Percentiles rank a stretch among this genome's conserved stretches.
Evolutionary conservation across 2,888 invertebrate species (phyloP).

Genomic region (Stegana nigrithorax): DNA sequence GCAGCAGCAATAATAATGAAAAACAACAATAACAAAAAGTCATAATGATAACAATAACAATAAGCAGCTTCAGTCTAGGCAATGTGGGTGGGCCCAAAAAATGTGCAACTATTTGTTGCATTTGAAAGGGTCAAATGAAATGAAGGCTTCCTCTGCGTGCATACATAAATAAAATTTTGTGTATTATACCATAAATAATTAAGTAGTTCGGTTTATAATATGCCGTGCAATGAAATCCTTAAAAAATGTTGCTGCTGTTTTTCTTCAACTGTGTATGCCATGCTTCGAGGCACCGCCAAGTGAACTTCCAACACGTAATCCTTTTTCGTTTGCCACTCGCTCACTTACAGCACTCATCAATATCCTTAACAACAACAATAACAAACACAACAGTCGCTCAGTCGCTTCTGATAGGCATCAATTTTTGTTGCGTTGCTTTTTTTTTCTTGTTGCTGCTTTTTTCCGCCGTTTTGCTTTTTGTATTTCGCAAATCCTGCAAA

Average conservation of each 20-base stretch:
- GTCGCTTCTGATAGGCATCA: neutral
- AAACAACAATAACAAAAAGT: constrained; percentile 5
- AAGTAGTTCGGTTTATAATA: too few relatives aligned
- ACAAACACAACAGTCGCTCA: too few relatives aligned
- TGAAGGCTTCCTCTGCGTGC: neutral
- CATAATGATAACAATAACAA: neutral
- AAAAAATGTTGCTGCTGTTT: too few relatives aligned
- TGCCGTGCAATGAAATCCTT: too few relatives aligned
- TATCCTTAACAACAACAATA: too few relatives aligned
- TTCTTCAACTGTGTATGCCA: too few relatives aligned
- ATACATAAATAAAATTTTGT: too few relatives aligned
- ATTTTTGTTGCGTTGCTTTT: neutral
- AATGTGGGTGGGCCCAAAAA: constrained; percentile 55
- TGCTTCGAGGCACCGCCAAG: too few relatives aligned
- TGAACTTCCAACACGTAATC: too few relatives aligned
- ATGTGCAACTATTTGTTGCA: too few relatives aligned
- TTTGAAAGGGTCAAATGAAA: too few relatives aligned
- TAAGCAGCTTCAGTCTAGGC: constrained; percentile 22
- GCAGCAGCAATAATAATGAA: neutral
- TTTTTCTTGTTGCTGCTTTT: neutral
- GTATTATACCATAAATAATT: too few relatives aligned
- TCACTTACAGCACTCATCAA: neutral
- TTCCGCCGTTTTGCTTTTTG: constrained; percentile 4
- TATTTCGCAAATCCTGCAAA: constrained; percentile 65
- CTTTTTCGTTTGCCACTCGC: neutral